Percentiles rank a stretch among this genome's conserved stretches.
Conservation (phyloP, 2,888 invertebrate genomes). For the Neoascia interrupta region DNA sequence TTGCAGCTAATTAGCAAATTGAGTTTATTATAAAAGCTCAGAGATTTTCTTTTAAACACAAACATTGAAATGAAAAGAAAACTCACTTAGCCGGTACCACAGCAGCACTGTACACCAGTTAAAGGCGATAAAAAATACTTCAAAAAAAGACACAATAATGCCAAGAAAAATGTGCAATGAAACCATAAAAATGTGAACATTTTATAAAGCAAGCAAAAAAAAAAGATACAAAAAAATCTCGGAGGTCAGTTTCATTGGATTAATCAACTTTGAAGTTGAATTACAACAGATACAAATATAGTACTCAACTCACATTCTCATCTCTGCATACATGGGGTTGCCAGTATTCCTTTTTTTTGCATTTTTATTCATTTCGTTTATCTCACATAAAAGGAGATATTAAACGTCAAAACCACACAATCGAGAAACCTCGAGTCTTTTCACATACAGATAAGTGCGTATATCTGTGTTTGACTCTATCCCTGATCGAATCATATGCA, state of each 20-base stretch:
- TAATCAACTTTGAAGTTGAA: conserved; percentile 4
- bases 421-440: no score
- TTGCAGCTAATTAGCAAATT: conserved; percentile 12
- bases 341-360: no score
- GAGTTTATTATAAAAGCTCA: not conserved
- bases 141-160: conserved; percentile 6
- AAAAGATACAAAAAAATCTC: conserved; percentile 15
- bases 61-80: not conserved
- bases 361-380: no score
- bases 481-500: no score
- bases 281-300: no score
- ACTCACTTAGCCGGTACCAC: not conserved
- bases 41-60: not conserved
- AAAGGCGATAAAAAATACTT: not conserved
- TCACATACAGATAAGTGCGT: no score
- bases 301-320: no score
- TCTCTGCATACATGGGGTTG: no score
- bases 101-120: not conserved
- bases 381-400: no score
- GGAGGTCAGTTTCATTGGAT: conserved; percentile 23
- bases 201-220: not conserved
- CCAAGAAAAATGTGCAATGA: conserved; percentile 8
- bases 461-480: no score
- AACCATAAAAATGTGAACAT: conserved; percentile 19
- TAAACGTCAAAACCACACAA: no score